These are phyloP conservation scores for Zaprionus tsacasi DNA, from an alignment of 1,140 invertebrate genomes.

Conservation along the genomic window DNA sequence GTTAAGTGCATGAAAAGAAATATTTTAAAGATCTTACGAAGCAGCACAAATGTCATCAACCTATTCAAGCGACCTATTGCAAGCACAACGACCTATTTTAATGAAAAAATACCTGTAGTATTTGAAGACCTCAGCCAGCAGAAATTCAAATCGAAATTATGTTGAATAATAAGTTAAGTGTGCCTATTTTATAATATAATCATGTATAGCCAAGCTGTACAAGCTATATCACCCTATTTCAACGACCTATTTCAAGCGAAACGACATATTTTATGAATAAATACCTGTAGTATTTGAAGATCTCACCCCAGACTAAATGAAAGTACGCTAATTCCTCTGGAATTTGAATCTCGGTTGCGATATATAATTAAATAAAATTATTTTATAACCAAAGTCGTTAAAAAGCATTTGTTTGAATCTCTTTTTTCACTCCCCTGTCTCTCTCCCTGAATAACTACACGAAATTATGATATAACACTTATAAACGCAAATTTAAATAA, in stretches of 20 bases:
- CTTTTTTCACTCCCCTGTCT: not conserved
- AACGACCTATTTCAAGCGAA: not conserved
- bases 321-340: not conserved
- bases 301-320: not conserved
- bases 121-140: not conserved
- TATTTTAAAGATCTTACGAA: not conserved
- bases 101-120: not conserved
- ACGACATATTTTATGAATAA: not conserved
- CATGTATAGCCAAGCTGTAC: not conserved
- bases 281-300: not conserved
- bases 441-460: not conserved
- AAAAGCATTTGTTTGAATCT: conserved; percentile 13
- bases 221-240: not conserved
- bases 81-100: not conserved
- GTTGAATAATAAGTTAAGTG: too few relatives aligned
- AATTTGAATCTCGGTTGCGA: not conserved
- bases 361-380: conserved; percentile 24
- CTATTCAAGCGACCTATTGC: not conserved
- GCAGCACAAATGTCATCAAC: not conserved
- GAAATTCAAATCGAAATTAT: too few relatives aligned
- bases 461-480: conserved; percentile 14
- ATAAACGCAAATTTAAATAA: conserved; percentile 20
- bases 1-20: too few relatives aligned
- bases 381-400: conserved; percentile 20
- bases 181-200: too few relatives aligned